phyloP scores from a whole-genome alignment of 2,113 vertebrate genomes.

The Chamaetylas fuelleborni region DNA sequence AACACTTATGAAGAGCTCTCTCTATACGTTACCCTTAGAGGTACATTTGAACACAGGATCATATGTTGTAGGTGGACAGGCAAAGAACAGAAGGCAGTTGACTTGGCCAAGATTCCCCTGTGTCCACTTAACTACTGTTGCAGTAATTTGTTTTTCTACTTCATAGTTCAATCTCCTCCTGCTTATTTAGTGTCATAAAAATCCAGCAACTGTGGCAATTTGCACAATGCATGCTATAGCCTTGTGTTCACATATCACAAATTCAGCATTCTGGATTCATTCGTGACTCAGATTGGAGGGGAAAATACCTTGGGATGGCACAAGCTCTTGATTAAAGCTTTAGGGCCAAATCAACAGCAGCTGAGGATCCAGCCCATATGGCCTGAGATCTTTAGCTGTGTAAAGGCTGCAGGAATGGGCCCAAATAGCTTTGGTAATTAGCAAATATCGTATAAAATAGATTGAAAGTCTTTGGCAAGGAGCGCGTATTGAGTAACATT shows the following conservation, averaged over 20 bases:
- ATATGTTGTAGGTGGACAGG: not conserved
- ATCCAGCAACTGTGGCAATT: conserved; percentile 36
- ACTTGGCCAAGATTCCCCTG: not conserved
- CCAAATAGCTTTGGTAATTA: conserved; percentile 67
- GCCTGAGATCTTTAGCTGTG: conserved; percentile 44
- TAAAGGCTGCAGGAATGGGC: conserved; percentile 54
- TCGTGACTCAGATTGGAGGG: conserved; percentile 35
- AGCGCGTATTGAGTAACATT: not conserved
- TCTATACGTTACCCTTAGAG: not conserved
- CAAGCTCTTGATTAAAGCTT: conserved; percentile 60
- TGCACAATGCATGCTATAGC: conserved; percentile 38
- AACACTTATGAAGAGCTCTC: not conserved
- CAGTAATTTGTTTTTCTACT: conserved; percentile 60
- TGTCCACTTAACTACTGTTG: conserved; percentile 6
- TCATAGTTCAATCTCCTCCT: conserved; percentile 46
- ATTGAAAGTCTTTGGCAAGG: conserved; percentile 50
- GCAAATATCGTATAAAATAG: conserved; percentile 48
- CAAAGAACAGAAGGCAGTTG: conserved; percentile 48
- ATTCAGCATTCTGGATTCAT: conserved; percentile 48
- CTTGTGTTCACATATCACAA: conserved; percentile 16
- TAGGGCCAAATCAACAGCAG: conserved; percentile 61
- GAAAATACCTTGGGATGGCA: conserved; percentile 56
- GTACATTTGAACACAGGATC: not conserved
- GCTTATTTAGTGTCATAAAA: conserved; percentile 51
- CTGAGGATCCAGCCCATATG: conserved; percentile 64